Conservation (phyloP, 2,113 vertebrate species). For the Pelodiscus sinensis region DNA sequence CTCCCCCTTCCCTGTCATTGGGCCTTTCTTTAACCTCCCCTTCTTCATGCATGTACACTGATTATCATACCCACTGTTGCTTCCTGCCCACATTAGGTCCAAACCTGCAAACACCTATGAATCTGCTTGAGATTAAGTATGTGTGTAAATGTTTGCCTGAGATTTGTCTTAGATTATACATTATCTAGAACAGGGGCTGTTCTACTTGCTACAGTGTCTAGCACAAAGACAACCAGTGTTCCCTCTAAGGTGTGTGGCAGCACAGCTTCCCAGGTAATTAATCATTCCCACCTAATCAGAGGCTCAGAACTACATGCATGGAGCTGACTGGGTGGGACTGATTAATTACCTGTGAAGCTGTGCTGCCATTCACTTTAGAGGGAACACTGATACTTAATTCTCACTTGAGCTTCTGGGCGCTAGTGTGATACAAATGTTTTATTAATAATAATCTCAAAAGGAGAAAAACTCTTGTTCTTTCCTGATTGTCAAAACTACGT, state of each 20-base stretch:
- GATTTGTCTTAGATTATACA: background rate
- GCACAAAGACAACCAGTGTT: background rate
- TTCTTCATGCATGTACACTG: background rate
- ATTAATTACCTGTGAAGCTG: no score
- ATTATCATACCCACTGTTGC: background rate
- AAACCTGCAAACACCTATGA: background rate
- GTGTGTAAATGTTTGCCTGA: background rate
- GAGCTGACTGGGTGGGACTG: no score
- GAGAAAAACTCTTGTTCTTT: background rate
- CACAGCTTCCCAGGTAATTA: no score
- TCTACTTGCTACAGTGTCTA: conserved; percentile 11
- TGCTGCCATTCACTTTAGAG: no score
- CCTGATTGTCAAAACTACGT: background rate
- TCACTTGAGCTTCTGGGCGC: background rate
- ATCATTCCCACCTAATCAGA: no score
- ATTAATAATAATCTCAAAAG: background rate
- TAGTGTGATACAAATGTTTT: conserved; percentile 9
- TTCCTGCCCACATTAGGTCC: background rate
- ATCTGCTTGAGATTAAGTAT: conserved; percentile 23
- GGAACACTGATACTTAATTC: background rate
- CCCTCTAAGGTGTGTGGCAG: no score
- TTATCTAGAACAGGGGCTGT: background rate
- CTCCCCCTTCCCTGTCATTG: no score
- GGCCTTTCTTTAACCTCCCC: background rate
- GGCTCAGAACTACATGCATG: no score